Evolutionary conservation across 2,797 vertebrate species (phyloP), one percentile per base, ranked within the genome.

Genomic region (Sorex maritimensis): DNA sequence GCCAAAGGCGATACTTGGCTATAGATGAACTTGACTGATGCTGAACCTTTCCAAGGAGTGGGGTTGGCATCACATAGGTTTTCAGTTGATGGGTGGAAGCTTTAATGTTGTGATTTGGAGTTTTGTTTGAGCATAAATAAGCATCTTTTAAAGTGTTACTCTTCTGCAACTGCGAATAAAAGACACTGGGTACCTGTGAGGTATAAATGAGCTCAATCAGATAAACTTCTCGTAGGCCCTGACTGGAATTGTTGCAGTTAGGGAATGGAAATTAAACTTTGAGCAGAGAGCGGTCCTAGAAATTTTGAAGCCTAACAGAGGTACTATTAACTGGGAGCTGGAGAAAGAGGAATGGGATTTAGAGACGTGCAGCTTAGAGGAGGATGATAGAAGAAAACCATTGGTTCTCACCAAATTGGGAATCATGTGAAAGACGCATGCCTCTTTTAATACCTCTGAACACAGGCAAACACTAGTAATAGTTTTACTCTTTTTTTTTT

Each of bases 121-220:
- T 73, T 88, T 63, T 67, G 23, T 72, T 86, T 77, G n/a, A 65
- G 65, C 52, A 46, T 77, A 72, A 41, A 38, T 69, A 38, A n/a
- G 38, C 38, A 34, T 86, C 15, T 69, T n/a, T 63, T 38, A 67
- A 72, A 55, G 41, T 28, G 14, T 61, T 75, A 4, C 38, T 77
- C 0, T 82, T 78, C 21, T 58, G 2, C 1, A 0, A 17, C 38
- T 19, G 38, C 58, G 4, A 30, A 26, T 69, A 71, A 49, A 75
- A 23, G 21, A 65, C 17, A 65, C 5, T 65, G 65, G 63, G 24
- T 21, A 4, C 52, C 41, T 67, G 28, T 61, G 0, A 38, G 26
- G 8, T 44, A 15, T 67, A 24, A 77, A 38, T 13, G 49, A 58
- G n/a, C 77, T 73, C 15, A 30, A 0, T 68, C 24, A 68, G 30